Evolutionary conservation across 2,888 invertebrate species (phyloP).

Genomic region (Lypha dubia): DNA sequence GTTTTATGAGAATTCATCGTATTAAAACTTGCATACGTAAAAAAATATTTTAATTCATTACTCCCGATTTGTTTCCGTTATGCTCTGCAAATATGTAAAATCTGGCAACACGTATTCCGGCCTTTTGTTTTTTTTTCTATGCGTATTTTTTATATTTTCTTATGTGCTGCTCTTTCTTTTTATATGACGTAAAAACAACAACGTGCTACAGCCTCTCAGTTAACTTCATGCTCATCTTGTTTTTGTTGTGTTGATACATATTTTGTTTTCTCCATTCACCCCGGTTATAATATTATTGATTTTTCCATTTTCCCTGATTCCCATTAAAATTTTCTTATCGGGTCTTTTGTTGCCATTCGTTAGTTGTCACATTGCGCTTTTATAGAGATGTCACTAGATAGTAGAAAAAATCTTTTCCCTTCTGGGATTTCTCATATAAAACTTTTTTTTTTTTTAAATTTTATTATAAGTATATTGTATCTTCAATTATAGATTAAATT

Average conservation of each 20-base stretch:
- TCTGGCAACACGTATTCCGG: conserved; percentile 43
- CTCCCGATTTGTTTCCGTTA: no score
- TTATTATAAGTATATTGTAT: no score
- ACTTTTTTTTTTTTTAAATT: no score
- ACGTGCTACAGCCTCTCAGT: conserved; percentile 56
- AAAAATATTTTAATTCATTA: no score
- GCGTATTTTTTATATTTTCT: conserved; percentile 16
- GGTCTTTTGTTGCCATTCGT: conserved; percentile 31
- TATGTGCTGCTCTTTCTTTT: conserved; percentile 18
- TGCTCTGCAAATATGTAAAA: background rate
- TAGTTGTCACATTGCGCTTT: conserved; percentile 31
- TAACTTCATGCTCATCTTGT: background rate
- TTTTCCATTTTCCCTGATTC: conserved; percentile 53
- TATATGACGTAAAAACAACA: conserved; percentile 6
- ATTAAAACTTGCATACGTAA: no score
- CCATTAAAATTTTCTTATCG: conserved; percentile 9
- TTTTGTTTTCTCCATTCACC: conserved; percentile 50
- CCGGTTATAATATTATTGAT: conserved; percentile 73
- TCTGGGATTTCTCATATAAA: no score
- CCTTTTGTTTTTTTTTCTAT: conserved; percentile 20
- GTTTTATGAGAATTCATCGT: no score
- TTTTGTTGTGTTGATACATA: conserved; percentile 31
- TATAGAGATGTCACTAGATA: conserved; percentile 57
- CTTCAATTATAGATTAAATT: no score
- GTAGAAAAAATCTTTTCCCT: no score